phyloP scores from a whole-genome alignment of 1,140 invertebrate species.

The Neelides sp. region DNA sequence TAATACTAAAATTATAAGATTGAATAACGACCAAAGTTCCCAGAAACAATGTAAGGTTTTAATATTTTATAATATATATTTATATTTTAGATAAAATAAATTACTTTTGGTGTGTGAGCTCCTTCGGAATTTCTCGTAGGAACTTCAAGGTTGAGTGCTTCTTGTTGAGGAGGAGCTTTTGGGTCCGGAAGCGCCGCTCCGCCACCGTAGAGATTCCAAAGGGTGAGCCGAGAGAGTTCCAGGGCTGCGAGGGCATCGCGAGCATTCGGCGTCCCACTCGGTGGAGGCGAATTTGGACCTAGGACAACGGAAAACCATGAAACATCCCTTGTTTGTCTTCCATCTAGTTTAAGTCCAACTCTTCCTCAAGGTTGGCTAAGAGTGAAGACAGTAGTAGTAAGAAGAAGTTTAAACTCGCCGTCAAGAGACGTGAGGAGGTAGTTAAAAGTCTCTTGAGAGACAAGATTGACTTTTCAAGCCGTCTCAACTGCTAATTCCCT shows the following conservation, averaged over 20 bases:
- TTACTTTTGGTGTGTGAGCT: conserved; percentile 29
- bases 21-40: too few relatives aligned
- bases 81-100: conserved; percentile 17
- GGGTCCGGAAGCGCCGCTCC: conserved; percentile 40
- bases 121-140: conserved; percentile 36
- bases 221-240: conserved; percentile 58
- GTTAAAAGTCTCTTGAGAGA: too few relatives aligned
- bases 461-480: too few relatives aligned
- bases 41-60: not conserved
- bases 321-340: too few relatives aligned
- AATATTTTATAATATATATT: conserved; percentile 10
- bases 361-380: too few relatives aligned
- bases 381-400: too few relatives aligned
- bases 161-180: conserved; percentile 40
- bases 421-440: too few relatives aligned
- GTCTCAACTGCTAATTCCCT: too few relatives aligned
- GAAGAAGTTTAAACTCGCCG: too few relatives aligned
- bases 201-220: conserved; percentile 65
- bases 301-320: conserved; percentile 3
- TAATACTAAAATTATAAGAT: too few relatives aligned
- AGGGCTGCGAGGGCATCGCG: conserved; percentile 47
- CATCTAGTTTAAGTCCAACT: too few relatives aligned
- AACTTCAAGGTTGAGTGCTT: conserved; percentile 47
- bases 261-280: conserved; percentile 40
- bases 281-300: conserved; percentile 45